Percentiles rank a stretch among this genome's conserved stretches.
These are phyloP conservation scores for Clupea harengus DNA, from an alignment of 2,113 vertebrate genomes.

Conservation along the genomic window DNA sequence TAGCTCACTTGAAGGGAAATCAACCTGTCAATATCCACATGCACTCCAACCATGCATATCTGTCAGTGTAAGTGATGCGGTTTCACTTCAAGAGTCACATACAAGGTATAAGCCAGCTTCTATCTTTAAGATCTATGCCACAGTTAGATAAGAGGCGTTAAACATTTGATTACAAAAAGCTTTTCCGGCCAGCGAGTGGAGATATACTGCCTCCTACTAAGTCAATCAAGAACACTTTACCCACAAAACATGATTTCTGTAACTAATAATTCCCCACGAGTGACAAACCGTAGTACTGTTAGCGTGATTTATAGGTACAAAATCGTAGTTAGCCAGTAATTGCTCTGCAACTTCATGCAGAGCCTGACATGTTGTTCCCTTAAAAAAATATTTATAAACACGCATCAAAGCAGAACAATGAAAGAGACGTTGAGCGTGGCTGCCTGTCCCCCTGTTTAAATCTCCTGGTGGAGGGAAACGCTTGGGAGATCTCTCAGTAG, in stretches of 20 bases:
- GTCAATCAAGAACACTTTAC: neutral
- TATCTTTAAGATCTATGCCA: neutral
- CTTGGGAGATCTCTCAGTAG: conserved; percentile 62
- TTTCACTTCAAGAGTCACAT: neutral
- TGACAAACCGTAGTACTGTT: neutral
- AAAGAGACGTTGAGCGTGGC: conserved; percentile 53
- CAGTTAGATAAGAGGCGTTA: neutral
- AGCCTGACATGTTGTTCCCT: neutral
- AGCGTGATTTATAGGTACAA: neutral
- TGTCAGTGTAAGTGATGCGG: neutral
- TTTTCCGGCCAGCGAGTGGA: neutral
- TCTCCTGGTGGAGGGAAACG: conserved; percentile 62
- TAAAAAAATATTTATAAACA: conserved; percentile 7
- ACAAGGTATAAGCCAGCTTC: neutral
- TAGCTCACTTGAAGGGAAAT: neutral
- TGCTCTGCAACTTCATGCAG: neutral
- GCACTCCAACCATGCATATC: neutral
- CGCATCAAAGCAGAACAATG: conserved; percentile 15
- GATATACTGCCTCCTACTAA: neutral
- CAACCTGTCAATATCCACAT: neutral
- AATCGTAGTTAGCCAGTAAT: conserved; percentile 2
- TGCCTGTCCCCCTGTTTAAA: conserved; percentile 62
- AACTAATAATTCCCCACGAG: neutral
- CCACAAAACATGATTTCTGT: neutral
- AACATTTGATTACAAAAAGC: neutral